These are phyloP conservation scores for Sander vitreus DNA, from an alignment of 2,113 vertebrate species.

Conservation along the genomic window DNA sequence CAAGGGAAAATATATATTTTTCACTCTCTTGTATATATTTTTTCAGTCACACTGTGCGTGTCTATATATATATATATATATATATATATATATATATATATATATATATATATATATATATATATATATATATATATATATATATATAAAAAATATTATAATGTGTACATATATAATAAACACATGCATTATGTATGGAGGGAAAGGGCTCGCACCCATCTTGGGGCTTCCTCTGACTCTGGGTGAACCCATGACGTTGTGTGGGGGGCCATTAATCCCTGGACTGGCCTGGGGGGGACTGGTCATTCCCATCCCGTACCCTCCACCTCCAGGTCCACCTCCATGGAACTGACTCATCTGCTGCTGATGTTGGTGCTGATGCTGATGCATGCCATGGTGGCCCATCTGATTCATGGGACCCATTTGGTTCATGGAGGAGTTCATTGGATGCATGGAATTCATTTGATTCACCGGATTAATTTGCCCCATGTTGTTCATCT, in stretches of 20 bases:
- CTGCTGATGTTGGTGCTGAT: conserved; percentile 73
- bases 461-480: conserved; percentile 53
- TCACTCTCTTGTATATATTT: too few relatives aligned
- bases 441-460: conserved; percentile 60
- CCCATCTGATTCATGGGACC: conserved; percentile 70
- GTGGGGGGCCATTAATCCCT: conserved; percentile 87
- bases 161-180: too few relatives aligned
- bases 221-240: conserved; percentile 94
- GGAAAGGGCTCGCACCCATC: conserved; percentile 91
- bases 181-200: too few relatives aligned
- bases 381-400: conserved; percentile 77
- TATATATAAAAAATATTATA: too few relatives aligned
- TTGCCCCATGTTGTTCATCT: conserved; percentile 69
- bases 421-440: conserved; percentile 53
- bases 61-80: too few relatives aligned
- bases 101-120: too few relatives aligned
- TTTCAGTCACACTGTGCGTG: too few relatives aligned
- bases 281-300: conserved; percentile 93
- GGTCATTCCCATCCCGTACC: conserved; percentile 90
- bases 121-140: too few relatives aligned
- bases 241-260: conserved; percentile 93
- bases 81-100: too few relatives aligned
- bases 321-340: conserved; percentile 70
- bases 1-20: too few relatives aligned
- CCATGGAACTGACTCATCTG: conserved; percentile 89